Base-by-base conservation (phyloP, 2,888 invertebrate genomes). In the Halocaridina rubra region DNA sequence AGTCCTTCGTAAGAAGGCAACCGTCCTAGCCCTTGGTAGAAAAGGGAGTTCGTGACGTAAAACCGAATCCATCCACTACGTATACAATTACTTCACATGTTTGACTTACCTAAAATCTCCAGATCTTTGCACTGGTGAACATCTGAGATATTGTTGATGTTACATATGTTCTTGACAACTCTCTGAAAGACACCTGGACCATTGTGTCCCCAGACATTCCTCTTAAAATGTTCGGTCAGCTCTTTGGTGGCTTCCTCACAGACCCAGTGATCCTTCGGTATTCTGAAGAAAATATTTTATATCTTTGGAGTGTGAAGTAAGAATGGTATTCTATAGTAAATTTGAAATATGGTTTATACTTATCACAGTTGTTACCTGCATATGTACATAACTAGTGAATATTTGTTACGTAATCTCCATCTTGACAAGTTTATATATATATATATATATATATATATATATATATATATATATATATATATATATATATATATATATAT, bases 181-280 rank as follows among this genome's bases (percentile, higher is more conserved):
- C 33, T 27, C 29, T 79, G 79, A 4, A 79, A 57, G 22, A 57
- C 80, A 22, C 30, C 53, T 3, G 80, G 80, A 24, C 80, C 80
- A 61, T 71, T 80, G 61, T 71, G 71, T 3, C 80, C 80, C 80
- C 80, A 80, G 8, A 80, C 59, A 5, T 61, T 59, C 8, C 72
- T 71, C 57, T 80, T 53, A 57, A 69, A 79, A 13, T 67, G 33
- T 2, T 46, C 69, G 3, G 39, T 79, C 69, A 79, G 16, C 24
- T 69, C 80, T 7, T 4, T 39, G n/a, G 39, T 72, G 16, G 72
- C 80, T 5, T 67, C 71, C 22, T 53, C 19, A n/a, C 80, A 80
- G 24, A 80, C n/a, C 80, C 80, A 80, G 61, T 80, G 80, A 29
- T 72, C 80, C n/a, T 46, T 30, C 2, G 69, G 79, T 1, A 79